A percentile compares a stretch with the other conserved stretches of the same genome.
Evolutionary conservation across 2,113 vertebrate species (phyloP).

Genomic region (Marmota monax): DNA sequence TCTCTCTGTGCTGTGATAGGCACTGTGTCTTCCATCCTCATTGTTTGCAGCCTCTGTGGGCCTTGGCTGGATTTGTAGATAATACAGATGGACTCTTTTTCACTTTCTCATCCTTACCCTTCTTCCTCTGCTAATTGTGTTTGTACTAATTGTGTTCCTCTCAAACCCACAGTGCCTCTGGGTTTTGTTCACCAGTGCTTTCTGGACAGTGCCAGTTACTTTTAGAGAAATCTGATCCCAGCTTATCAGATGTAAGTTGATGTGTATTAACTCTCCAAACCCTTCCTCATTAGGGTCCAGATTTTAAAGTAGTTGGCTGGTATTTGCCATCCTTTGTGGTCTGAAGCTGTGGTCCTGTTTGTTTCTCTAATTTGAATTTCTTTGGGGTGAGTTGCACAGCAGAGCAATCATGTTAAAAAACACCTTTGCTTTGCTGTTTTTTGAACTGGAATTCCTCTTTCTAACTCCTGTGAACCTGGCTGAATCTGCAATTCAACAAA

Average conservation of each 20-base stretch:
- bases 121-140: not conserved
- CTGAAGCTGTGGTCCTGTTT: not conserved
- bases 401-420: not conserved
- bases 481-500: not conserved
- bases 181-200: not conserved
- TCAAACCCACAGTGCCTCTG: not conserved
- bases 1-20: not conserved
- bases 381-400: not conserved
- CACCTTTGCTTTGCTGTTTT: not conserved
- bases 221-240: not conserved
- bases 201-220: not conserved
- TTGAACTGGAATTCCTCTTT: not conserved
- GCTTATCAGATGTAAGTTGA: not conserved
- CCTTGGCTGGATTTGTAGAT: not conserved
- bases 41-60: not conserved
- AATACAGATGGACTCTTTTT: not conserved
- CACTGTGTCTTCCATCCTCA: not conserved
- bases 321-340: not conserved
- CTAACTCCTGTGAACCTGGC: not conserved
- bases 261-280: not conserved
- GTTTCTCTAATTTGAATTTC: not conserved
- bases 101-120: not conserved
- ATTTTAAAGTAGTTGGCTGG: not conserved
- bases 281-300: not conserved
- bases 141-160: not conserved